Evolutionary conservation across 2,113 vertebrate species (phyloP), one percentile per base, ranked within the genome.

Genomic region (Dolichotis patagonum): DNA sequence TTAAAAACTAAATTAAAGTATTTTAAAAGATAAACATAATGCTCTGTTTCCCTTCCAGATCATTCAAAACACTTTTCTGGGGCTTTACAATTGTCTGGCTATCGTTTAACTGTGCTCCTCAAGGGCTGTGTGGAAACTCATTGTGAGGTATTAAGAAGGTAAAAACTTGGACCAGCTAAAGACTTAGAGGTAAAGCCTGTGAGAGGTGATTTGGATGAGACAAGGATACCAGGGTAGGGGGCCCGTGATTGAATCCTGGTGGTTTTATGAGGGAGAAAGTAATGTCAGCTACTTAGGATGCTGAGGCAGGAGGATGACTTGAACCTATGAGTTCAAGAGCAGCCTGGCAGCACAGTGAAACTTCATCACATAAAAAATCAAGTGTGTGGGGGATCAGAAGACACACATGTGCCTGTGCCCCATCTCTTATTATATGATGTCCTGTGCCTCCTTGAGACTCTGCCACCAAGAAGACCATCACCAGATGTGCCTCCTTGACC

Each of bases 11-110:
- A 75, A 65, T 91, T 38, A 73, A 91, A 91, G 94, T 86, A 83
- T 41, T 83, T 94, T 60, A 90, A 93, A 89, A 85, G 78, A 88
- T 75, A 90, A 94, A 41, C n/a, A 87, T 43, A 90, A 92, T 58
- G 60, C n/a, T 81, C 41, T 67, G 54, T 91, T 78, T 77, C n/a
- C 41, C 87, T 71, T 67, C 35, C 10, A 94, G 83, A 46, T 75
- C 52, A 89, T 35, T 80, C 54, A 56, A 87, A 77, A 63, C 62
- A 82, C 5, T 90, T 58, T 92, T 38, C 32, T 56, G 32, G 35
- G 71, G n/a, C 43, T 63, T 43, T 92, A 30, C 32, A 32, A 77
- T 52, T 28, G 19, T 32, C 52, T 78, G 46, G 41, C 30, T 52
- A 69, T 52, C 32, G 46, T 52, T 22, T 38, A 77, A 49, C 46